Percentiles rank a stretch among this genome's conserved stretches.
phyloP scores from a whole-genome alignment of 2,888 invertebrate species.

The Eucera pruinosa region DNA sequence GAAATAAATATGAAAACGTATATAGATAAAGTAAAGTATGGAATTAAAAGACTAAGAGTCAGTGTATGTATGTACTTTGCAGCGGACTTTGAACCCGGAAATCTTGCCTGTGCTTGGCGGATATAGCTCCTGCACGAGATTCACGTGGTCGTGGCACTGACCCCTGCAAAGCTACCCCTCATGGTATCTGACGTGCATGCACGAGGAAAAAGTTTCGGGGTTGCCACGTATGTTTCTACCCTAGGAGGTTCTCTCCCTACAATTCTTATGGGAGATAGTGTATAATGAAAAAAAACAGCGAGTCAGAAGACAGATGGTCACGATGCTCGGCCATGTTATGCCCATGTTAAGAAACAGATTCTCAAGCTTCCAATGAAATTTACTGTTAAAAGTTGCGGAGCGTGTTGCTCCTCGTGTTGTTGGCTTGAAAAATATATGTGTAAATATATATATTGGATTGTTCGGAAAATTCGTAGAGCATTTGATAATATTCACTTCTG shows the following conservation, averaged over 20 bases:
- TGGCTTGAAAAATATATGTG: background rate
- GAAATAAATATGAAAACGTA: background rate
- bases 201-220: constrained; percentile 67
- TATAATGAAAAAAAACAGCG: constrained; percentile 62
- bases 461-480: no score
- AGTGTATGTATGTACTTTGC: constrained; percentile 1
- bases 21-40: background rate
- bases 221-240: constrained; percentile 59
- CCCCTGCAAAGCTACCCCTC: constrained; percentile 63
- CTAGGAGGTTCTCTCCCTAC: constrained; percentile 46
- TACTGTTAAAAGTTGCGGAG: constrained; percentile 18
- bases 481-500: no score
- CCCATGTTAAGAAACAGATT: constrained; percentile 58
- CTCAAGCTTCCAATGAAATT: constrained; percentile 34
- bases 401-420: background rate
- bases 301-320: constrained; percentile 68
- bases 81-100: constrained; percentile 59
- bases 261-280: constrained; percentile 59
- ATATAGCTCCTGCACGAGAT: constrained; percentile 47
- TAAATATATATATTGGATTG: no score
- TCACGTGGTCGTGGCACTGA: constrained; percentile 69
- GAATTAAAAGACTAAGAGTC: background rate
- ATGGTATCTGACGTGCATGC: constrained; percentile 64
- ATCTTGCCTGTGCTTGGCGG: constrained; percentile 46
- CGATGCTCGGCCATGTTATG: constrained; percentile 43